Percentiles rank a stretch among this genome's conserved stretches.
Evolutionary conservation across 2,888 invertebrate species (phyloP).

Genomic region (Megaustenia siamemsis): DNA sequence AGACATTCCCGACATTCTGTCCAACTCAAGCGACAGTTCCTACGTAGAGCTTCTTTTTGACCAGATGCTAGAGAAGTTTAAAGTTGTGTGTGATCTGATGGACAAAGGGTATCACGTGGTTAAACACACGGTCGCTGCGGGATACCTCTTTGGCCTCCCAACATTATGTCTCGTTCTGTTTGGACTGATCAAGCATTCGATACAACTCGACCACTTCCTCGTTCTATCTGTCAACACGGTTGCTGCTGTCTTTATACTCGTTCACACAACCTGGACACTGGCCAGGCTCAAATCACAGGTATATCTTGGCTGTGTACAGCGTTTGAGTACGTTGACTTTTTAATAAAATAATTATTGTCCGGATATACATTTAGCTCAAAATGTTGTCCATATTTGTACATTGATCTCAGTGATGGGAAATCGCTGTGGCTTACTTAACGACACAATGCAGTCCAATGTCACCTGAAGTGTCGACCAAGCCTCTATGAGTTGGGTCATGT

Average conservation of each 20-base stretch:
- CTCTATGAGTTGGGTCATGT: too few species aligned
- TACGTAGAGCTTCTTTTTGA: slow-evolving; percentile 21
- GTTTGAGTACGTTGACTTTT: too few species aligned
- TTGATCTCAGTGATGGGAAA: too few species aligned
- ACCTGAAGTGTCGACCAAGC: too few species aligned
- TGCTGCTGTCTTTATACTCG: neutral
- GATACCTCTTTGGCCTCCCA: slow-evolving; percentile 31
- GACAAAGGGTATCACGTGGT: slow-evolving; percentile 18
- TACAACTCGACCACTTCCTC: slow-evolving; percentile 32
- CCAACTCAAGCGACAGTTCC: neutral
- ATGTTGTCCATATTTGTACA: too few species aligned
- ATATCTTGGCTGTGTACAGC: neutral
- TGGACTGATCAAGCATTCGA: slow-evolving; percentile 18
- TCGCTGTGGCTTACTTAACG: too few species aligned
- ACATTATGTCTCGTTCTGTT: slow-evolving; percentile 33
- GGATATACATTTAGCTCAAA: too few species aligned
- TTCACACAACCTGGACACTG: slow-evolving; percentile 45
- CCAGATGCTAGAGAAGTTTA: slow-evolving; percentile 34
- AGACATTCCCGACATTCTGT: neutral
- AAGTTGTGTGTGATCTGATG: slow-evolving; percentile 19
- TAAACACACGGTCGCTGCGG: slow-evolving; percentile 39
- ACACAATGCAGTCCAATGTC: too few species aligned
- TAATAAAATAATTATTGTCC: too few species aligned
- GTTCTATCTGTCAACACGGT: slow-evolving; percentile 31
- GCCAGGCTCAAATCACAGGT: slow-evolving; percentile 41